These are phyloP conservation scores for Diadegma fenestrale DNA, from an alignment of 2,888 invertebrate genomes.

Conservation along the genomic window DNA sequence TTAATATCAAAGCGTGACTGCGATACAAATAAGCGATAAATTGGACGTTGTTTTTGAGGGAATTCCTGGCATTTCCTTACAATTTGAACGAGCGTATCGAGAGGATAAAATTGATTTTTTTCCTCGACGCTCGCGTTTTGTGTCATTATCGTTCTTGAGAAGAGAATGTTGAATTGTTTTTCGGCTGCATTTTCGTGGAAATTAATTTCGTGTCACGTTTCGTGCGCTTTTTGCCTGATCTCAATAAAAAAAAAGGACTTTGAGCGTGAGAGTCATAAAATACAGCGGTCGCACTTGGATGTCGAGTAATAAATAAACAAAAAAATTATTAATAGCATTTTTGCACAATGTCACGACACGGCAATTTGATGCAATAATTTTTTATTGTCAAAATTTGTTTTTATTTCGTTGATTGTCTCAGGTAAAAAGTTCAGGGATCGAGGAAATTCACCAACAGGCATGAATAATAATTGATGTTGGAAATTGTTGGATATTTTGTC, in stretches of 20 bases:
- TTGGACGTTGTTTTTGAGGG: not conserved
- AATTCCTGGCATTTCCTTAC: not conserved
- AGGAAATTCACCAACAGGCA: not conserved
- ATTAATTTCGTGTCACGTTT: not conserved
- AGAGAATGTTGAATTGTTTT: not conserved
- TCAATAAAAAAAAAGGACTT: slow-evolving; percentile 4
- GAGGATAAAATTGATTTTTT: slow-evolving; percentile 4
- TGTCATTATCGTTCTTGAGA: not conserved
- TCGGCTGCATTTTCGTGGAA: not conserved
- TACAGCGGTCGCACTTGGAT: not conserved
- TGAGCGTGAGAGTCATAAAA: slow-evolving; percentile 9
- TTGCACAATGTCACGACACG: not conserved
- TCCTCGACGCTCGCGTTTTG: not conserved
- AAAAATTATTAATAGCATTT: not conserved
- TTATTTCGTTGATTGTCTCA: not conserved
- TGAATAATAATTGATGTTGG: not conserved
- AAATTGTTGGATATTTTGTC: not conserved
- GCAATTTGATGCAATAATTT: slow-evolving; percentile 14
- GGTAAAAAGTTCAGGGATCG: not conserved
- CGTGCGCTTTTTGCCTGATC: not conserved
- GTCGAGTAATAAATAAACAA: slow-evolving; percentile 8
- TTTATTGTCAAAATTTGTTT: not conserved
- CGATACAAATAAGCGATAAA: slow-evolving; percentile 18
- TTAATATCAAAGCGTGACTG: not conserved
- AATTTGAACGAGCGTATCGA: not conserved